phyloP scores from a whole-genome alignment of 2,888 invertebrate genomes.

The Melinaea marsaeus region DNA sequence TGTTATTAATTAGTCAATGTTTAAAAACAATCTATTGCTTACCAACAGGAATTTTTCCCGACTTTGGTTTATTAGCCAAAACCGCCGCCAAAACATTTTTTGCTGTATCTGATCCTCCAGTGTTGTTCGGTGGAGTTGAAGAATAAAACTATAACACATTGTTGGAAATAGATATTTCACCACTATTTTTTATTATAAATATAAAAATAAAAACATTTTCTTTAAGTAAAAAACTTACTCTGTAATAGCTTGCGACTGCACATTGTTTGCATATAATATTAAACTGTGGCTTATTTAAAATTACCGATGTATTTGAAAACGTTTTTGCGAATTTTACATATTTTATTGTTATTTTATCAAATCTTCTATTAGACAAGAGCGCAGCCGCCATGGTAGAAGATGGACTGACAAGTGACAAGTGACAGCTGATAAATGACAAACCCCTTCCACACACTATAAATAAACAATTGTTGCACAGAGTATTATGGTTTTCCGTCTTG shows the following conservation, averaged over 20 bases:
- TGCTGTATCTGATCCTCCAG: conserved; percentile 55
- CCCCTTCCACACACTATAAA: no score
- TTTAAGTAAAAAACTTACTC: conserved; percentile 45
- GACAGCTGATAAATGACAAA: conserved; percentile 5
- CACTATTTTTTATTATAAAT: no score
- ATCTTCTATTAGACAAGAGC: conserved; percentile 61
- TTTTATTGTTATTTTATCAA: conserved; percentile 60
- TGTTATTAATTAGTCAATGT: conserved; percentile 1
- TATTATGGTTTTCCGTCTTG: no score
- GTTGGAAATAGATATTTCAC: not conserved
- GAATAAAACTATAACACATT: conserved; percentile 55
- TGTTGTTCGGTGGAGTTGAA: conserved; percentile 45
- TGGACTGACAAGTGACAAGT: conserved; percentile 14
- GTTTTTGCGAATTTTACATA: conserved; percentile 54
- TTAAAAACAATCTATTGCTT: conserved; percentile 38
- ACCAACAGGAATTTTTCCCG: conserved; percentile 74
- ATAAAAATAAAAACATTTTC: conserved; percentile 12
- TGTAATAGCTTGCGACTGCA: conserved; percentile 54
- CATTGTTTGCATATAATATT: conserved; percentile 58
- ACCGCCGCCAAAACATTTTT: conserved; percentile 74
- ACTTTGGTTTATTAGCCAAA: conserved; percentile 71
- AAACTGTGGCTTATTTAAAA: conserved; percentile 55
- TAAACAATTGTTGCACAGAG: no score
- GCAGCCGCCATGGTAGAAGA: conserved; percentile 63
- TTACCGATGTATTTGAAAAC: conserved; percentile 42